Base-by-base conservation (phyloP, 2,888 invertebrate genomes). In the Caenorhabditis virilis region DNA sequence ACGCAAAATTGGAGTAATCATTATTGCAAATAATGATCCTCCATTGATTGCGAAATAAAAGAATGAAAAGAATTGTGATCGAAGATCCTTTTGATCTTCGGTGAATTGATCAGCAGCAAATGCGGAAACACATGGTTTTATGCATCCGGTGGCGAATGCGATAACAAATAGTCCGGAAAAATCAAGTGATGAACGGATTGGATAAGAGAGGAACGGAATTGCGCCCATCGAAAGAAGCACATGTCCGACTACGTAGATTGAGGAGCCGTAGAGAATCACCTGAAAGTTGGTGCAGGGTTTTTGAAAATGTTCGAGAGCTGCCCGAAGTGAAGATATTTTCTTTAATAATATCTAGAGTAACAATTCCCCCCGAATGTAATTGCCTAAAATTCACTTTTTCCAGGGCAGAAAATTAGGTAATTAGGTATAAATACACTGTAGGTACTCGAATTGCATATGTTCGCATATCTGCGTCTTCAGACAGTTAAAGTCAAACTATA, bases 41-140 rank as follows among this genome's bases (percentile, higher is more conserved):
- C 85, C 81, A 84, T 95, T 95, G 82, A 97, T 95, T 49, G 93
- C 87, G 82, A 95, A 92, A 86, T 95, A 97, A 85, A 95, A 97
- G 4, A 94, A 86, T 0, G 94, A 94, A 72, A 97, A 95, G 86
- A 93, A 97, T 66, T 89, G 89, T 18, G 90, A 89, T 54, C 94
- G 85, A 78, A 91, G 89, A 73, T 86, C 86, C 72, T 89, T 89
- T 85, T 94, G 91, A 30, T 75, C 60, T 30, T 78, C 74, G 22
- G 67, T 60, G 67, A 81, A 81, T 74, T 79, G 95, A 84, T 95
- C 95, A 0, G 94, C 95, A 0, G 95, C 95, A 84, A 95, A 95
- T 0, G 95, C 92, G 0, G 92, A 88, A 0, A 95, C 94, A 81
- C 94, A 95, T 0, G 95, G 94, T 82, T 95, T 95, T 76, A 95